phyloP scores from a whole-genome alignment of 2,113 vertebrate species.

The Podarcis muralis region DNA sequence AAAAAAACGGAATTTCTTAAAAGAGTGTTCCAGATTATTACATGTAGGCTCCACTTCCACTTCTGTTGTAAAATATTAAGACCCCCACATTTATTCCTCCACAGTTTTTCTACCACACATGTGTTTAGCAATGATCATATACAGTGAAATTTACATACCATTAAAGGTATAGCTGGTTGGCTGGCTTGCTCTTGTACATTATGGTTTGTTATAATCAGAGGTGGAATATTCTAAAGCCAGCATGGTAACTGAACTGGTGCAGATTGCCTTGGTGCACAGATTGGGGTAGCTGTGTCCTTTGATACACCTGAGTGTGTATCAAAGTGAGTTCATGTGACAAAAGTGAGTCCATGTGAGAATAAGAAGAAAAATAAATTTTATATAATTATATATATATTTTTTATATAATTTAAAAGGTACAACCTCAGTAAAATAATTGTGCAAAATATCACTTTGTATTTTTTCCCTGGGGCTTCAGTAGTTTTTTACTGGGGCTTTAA shows the following conservation, averaged over 20 bases:
- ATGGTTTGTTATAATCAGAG: background rate
- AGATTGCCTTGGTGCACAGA: background rate
- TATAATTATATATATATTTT: too few species aligned
- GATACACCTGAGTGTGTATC: background rate
- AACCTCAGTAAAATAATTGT: background rate
- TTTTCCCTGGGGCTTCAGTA: background rate
- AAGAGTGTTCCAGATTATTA: background rate
- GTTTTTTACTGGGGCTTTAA: background rate
- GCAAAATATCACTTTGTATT: background rate
- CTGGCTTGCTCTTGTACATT: background rate
- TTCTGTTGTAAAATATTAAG: background rate
- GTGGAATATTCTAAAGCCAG: background rate
- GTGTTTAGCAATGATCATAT: background rate
- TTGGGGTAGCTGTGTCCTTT: background rate
- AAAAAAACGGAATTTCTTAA: background rate
- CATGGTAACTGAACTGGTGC: background rate
- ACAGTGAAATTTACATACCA: background rate
- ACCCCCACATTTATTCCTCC: background rate
- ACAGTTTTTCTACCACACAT: background rate
- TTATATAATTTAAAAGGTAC: background rate
- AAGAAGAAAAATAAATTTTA: background rate
- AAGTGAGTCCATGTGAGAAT: background rate
- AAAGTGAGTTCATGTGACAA: background rate
- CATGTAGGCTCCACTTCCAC: background rate
- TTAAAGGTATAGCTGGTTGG: background rate